Conservation (phyloP, 2,797 vertebrate species). For the Trachurus trachurus region DNA sequence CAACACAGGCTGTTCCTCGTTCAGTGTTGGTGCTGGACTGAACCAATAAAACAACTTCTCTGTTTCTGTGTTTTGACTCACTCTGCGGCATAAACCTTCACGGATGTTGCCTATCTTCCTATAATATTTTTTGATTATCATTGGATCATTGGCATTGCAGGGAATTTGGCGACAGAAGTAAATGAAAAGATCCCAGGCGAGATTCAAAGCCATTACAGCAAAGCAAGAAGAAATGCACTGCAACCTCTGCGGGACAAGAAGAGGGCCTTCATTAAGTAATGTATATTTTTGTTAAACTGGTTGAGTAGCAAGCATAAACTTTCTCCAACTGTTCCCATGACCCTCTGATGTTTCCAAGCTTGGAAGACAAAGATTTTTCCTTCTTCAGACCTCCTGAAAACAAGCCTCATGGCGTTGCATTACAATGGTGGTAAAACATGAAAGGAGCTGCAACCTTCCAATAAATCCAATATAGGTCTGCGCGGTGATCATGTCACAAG, state of each 20-base stretch:
- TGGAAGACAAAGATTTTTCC: slow-evolving; percentile 7
- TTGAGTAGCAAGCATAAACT: slow-evolving; percentile 28
- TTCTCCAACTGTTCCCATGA: slow-evolving; percentile 48
- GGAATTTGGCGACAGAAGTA: slow-evolving; percentile 3
- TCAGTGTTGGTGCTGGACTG: slow-evolving; percentile 32
- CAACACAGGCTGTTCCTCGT: slow-evolving; percentile 22
- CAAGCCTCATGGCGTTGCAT: neutral
- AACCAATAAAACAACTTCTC: slow-evolving; percentile 68
- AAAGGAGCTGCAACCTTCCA: slow-evolving; percentile 32
- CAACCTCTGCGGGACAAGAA: neutral
- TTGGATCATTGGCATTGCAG: neutral
- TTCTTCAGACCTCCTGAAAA: slow-evolving; percentile 11
- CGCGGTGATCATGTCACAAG: slow-evolving; percentile 11
- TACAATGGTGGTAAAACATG: slow-evolving; percentile 48
- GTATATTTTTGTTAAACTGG: slow-evolving; percentile 52
- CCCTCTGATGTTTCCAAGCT: slow-evolving; percentile 8
- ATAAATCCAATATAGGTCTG: slow-evolving; percentile 38
- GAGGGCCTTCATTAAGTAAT: slow-evolving; percentile 22
- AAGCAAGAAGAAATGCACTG: neutral
- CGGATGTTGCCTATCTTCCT: slow-evolving; percentile 14
- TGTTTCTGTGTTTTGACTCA: slow-evolving; percentile 49
- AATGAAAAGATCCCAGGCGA: slow-evolving; percentile 2
- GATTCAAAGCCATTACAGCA: neutral
- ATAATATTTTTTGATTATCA: neutral
- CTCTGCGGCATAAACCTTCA: slow-evolving; percentile 13